Evolutionary conservation across 2,888 invertebrate species (phyloP), one percentile per base, ranked within the genome.

Genomic region (Drosophila ezoana): DNA sequence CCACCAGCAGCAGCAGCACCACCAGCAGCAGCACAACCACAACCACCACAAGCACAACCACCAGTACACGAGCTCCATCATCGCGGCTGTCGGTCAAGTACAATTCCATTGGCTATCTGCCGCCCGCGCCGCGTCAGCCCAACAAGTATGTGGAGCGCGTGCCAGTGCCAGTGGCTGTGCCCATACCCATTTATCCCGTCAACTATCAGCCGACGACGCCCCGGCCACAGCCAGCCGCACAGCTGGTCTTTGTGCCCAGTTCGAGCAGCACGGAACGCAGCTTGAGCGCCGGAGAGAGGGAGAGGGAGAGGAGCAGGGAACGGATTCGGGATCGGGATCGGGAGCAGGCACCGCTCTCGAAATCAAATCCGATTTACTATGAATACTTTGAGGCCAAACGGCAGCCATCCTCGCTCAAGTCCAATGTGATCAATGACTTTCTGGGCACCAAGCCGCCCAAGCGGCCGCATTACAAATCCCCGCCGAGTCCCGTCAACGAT

Each of bases 371-470:
- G 18, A 92, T 93, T 18, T 93, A 92, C 62, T 92, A 92, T 53
- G 92, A 93, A 66, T 92, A 92, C 69, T 93, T 91, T 28, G 93
- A 92, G 68, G 90, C 92, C 0, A 91, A 91, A 90, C 82, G 93
- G 0, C 90, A 90, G 35, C 84, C 90, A 1, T 53, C 71, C 6
- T 58, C 74, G 0, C 66, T 79, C 32, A 82, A 83, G 43, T 73
- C 81, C 10, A 90, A 90, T 23, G 79, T 76, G 35, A 87, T 90
- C 37, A 89, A 87, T 5, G 90, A 91, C 47, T 90, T 83, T 13
- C 58, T 83, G 33, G 84, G 80, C 38, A 76, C 69, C 11, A 89
- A 88, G 58, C 81, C 90, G 0, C 66, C 77, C 4, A 86, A 89
- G 66, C 75, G 91, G 3, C 79, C 81, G 2, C 90, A 90, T 16